A percentile compares a stretch with the other conserved stretches of the same genome.
These are phyloP conservation scores for Poecilia wingei DNA, from an alignment of 2,797 vertebrate genomes.

Conservation along the genomic window DNA sequence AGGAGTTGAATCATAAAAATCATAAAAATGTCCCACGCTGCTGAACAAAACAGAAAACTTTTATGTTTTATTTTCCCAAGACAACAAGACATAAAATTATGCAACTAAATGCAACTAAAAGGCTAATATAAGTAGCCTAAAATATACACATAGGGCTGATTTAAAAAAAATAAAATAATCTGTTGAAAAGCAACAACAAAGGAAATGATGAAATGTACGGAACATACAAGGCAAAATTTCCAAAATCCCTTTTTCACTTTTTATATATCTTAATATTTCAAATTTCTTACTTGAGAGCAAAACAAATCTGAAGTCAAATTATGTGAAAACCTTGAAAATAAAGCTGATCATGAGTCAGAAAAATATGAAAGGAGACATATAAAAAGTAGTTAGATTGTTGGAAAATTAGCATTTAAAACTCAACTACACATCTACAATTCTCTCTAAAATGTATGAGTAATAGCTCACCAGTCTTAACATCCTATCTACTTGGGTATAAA, in stretches of 20 bases:
- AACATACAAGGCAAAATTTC: conserved; percentile 61
- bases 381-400: neutral
- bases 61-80: too few species aligned
- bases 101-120: too few species aligned
- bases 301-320: neutral
- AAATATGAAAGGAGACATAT: neutral
- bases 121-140: too few species aligned
- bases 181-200: too few species aligned
- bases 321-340: neutral
- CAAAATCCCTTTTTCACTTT: conserved; percentile 48
- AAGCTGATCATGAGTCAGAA: neutral
- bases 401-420: neutral
- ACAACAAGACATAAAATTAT: too few species aligned
- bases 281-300: neutral
- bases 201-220: conserved; percentile 65
- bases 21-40: neutral
- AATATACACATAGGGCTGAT: too few species aligned
- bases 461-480: neutral
- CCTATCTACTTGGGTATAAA: neutral
- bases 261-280: neutral
- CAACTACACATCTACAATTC: neutral
- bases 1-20: neutral
- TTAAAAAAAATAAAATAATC: too few species aligned
- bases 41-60: too few species aligned
- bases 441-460: neutral